Evolutionary conservation across 2,888 invertebrate genomes (phyloP).

Genomic region (Magallana nippona): DNA sequence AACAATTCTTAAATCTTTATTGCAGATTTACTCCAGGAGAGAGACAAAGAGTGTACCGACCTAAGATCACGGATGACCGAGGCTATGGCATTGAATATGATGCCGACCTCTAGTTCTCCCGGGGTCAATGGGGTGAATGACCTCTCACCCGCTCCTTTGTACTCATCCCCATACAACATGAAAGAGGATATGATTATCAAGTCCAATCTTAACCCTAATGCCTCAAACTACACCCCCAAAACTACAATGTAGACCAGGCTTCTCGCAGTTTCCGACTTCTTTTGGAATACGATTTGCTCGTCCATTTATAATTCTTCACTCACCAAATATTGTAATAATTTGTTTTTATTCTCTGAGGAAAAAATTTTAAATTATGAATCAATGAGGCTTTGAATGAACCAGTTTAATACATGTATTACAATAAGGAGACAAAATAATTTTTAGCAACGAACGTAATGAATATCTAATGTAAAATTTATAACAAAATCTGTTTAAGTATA

Average conservation of each 20-base stretch:
- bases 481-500: no score
- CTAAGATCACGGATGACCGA: slow-evolving; percentile 94
- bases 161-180: slow-evolving; percentile 63
- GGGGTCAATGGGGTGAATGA: slow-evolving; percentile 62
- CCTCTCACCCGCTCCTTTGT: slow-evolving; percentile 68
- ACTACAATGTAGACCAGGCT: slow-evolving; percentile 50
- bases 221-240: slow-evolving; percentile 94
- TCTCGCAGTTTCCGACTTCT: background rate
- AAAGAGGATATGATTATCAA: slow-evolving; percentile 70
- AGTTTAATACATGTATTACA: no score
- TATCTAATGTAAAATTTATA: no score
- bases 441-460: no score
- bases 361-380: background rate
- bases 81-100: slow-evolving; percentile 89
- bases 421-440: no score
- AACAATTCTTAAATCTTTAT: slow-evolving; percentile 51
- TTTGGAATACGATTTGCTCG: slow-evolving; percentile 11
- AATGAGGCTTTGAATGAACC: background rate
- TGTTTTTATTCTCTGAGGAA: background rate
- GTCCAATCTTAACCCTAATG: slow-evolving; percentile 91
- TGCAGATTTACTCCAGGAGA: slow-evolving; percentile 88
- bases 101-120: slow-evolving; percentile 83
- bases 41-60: slow-evolving; percentile 94
- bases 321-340: background rate
- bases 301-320: background rate